Conservation (phyloP, 2,113 vertebrate genomes). For the Phrynosoma platyrhinos region DNA sequence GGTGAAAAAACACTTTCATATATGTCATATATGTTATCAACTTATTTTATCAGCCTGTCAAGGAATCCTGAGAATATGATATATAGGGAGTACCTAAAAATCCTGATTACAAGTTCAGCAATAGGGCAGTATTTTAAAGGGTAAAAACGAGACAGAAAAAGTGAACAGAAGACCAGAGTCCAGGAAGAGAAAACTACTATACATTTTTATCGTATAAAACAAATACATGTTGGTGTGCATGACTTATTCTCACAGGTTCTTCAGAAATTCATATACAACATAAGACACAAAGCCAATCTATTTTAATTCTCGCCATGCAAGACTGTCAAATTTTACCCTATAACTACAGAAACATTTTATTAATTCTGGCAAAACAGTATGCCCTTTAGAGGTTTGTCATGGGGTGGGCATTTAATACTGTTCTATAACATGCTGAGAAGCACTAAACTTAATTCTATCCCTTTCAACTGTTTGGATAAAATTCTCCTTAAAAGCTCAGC, state of each 20-base stretch:
- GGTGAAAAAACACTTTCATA: too few species aligned
- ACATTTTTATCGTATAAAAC: too few species aligned
- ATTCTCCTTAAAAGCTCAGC: background rate
- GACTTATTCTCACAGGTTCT: background rate
- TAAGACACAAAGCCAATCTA: background rate
- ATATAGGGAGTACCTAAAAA: too few species aligned
- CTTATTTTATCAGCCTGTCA: too few species aligned
- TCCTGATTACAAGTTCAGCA: too few species aligned
- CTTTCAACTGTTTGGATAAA: slow-evolving; percentile 4
- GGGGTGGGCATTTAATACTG: background rate
- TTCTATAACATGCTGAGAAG: background rate
- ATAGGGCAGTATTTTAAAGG: too few species aligned
- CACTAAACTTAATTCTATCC: background rate
- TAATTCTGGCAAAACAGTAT: background rate
- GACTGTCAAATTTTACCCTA: background rate
- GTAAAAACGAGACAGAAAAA: too few species aligned
- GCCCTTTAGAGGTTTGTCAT: background rate
- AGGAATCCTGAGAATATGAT: too few species aligned
- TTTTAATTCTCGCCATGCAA: background rate
- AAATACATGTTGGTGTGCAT: too few species aligned
- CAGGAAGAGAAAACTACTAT: too few species aligned
- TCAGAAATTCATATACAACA: background rate
- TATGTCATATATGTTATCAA: too few species aligned
- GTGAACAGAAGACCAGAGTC: too few species aligned
- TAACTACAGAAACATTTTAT: background rate